These are phyloP conservation scores for Tetragonisca angustula DNA, from an alignment of 2,888 invertebrate genomes.

Conservation along the genomic window DNA sequence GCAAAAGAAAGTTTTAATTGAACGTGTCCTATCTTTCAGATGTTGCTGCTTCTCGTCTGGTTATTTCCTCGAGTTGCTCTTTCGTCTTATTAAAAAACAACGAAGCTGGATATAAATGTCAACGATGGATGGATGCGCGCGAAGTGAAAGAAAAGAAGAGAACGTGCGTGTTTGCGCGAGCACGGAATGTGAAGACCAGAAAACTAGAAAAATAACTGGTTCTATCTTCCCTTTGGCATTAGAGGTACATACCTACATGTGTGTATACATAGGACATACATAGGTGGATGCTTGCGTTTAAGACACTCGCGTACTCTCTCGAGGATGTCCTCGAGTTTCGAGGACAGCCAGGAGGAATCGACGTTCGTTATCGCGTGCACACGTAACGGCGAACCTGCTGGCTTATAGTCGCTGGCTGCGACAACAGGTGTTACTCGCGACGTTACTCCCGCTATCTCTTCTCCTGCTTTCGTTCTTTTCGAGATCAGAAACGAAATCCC, in stretches of 20 bases:
- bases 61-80: neutral
- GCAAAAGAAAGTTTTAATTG: neutral
- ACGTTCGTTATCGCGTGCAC: slow-evolving; percentile 35
- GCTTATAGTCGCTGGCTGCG: slow-evolving; percentile 22
- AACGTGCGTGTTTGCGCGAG: neutral
- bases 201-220: slow-evolving; percentile 8
- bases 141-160: neutral
- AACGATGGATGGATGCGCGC: neutral
- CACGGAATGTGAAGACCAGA: neutral
- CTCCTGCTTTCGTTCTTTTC: neutral
- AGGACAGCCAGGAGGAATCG: slow-evolving; percentile 53
- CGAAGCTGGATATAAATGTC: neutral
- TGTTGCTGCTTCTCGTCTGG: neutral
- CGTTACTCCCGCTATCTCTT: neutral
- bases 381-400: slow-evolving; percentile 24
- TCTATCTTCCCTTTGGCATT: slow-evolving; percentile 27
- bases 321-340: slow-evolving; percentile 53
- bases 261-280: neutral
- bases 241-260: neutral
- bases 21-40: neutral
- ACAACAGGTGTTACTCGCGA: slow-evolving; percentile 53
- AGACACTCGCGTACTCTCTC: slow-evolving; percentile 5
- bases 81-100: slow-evolving; percentile 6
- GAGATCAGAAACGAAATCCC: slow-evolving; percentile 37
- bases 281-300: neutral